Conservation (phyloP, 2,888 invertebrate genomes). For the Resseliella maxima region DNA sequence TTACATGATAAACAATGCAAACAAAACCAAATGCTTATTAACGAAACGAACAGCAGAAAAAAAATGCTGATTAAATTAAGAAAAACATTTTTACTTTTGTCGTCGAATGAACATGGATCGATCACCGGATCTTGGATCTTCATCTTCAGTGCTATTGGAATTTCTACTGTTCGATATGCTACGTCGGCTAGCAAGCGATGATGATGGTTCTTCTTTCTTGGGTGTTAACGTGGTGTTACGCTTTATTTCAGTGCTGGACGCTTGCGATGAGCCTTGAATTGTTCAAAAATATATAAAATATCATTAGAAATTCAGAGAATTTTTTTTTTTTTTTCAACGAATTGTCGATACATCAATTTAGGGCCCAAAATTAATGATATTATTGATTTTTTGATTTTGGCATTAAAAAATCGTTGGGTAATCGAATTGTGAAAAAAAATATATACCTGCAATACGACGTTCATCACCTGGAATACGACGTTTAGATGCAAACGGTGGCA, state of each 20-base stretch:
- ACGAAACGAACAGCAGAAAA: background rate
- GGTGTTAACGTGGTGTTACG: background rate
- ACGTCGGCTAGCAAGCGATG: background rate
- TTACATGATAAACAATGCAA: background rate
- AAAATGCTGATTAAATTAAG: too few species aligned
- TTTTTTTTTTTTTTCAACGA: background rate
- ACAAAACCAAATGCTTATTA: background rate
- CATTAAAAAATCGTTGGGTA: too few species aligned
- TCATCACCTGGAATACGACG: slow-evolving; percentile 60
- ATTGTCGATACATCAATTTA: too few species aligned
- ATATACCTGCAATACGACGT: too few species aligned
- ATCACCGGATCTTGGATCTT: slow-evolving; percentile 48
- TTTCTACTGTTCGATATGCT: slow-evolving; percentile 40
- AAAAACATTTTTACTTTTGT: background rate
- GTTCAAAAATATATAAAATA: too few species aligned
- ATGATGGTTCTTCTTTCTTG: slow-evolving; percentile 2
- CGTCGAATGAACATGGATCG: slow-evolving; percentile 56
- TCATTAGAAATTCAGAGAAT: background rate
- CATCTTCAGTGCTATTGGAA: slow-evolving; percentile 11
- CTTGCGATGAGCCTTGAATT: slow-evolving; percentile 5
- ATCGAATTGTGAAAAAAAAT: too few species aligned
- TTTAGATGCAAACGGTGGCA: slow-evolving; percentile 66
- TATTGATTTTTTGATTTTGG: too few species aligned
- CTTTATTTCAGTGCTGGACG: background rate
- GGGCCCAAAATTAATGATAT: too few species aligned